Evolutionary conservation across 92 coral and sea anemone species (phyloP).

Genomic region (Epizoanthus ramosus): DNA sequence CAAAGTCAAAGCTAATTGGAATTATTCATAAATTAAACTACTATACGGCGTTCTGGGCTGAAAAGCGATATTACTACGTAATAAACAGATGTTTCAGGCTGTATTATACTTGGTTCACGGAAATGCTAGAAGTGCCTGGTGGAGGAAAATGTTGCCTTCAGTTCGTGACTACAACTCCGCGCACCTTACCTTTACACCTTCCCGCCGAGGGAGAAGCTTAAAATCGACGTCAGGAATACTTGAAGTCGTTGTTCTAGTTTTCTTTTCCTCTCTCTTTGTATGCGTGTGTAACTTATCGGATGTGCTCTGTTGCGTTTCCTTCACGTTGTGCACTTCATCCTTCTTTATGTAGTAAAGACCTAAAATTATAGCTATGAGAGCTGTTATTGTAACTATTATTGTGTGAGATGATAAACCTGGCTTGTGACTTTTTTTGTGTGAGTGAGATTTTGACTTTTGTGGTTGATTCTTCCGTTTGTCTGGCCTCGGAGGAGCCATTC

Average conservation of each 20-base stretch:
- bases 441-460: conserved; percentile 52
- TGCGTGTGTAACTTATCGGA: neutral
- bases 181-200: conserved; percentile 70
- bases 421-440: conserved; percentile 45
- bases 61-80: too few species aligned
- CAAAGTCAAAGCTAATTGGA: too few species aligned
- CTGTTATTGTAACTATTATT: conserved; percentile 47
- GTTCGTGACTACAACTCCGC: neutral
- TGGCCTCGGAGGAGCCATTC: conserved; percentile 41
- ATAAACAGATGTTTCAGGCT: too few species aligned
- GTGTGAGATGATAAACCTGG: conserved; percentile 47
- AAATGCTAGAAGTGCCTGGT: too few species aligned
- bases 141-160: too few species aligned
- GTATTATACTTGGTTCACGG: too few species aligned
- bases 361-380: conserved; percentile 52
- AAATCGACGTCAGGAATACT: conserved; percentile 39
- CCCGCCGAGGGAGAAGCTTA: conserved; percentile 68
- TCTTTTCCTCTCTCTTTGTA: conserved; percentile 9
- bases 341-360: conserved; percentile 68
- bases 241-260: neutral
- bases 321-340: neutral
- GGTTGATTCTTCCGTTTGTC: conserved; percentile 27
- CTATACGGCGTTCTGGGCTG: too few species aligned
- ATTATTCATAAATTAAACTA: too few species aligned
- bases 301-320: neutral